phyloP scores from a whole-genome alignment of 2,888 invertebrate species.

The Ochropleura plecta region DNA sequence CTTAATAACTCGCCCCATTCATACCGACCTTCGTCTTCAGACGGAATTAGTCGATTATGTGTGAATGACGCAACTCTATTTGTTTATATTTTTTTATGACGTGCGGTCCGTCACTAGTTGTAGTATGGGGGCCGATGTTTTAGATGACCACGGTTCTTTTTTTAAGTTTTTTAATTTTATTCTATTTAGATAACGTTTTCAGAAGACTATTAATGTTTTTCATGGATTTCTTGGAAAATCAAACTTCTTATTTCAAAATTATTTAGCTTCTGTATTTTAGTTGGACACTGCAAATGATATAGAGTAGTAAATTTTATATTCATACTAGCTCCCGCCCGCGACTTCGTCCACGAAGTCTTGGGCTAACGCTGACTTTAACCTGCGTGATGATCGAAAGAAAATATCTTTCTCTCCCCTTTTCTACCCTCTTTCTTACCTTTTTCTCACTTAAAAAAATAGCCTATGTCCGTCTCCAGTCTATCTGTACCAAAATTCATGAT shows the following conservation, averaged over 20 bases:
- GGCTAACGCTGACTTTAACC: too few species aligned
- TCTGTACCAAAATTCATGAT: too few species aligned
- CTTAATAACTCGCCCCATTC: conserved; percentile 82
- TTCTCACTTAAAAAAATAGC: too few species aligned
- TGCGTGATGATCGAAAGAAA: too few species aligned
- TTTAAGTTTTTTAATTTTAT: too few species aligned
- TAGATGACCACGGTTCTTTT: background rate
- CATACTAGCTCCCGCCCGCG: too few species aligned
- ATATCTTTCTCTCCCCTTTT: too few species aligned
- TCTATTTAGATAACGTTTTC: background rate
- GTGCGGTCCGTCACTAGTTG: conserved; percentile 7
- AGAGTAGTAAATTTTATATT: too few species aligned
- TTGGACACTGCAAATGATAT: background rate
- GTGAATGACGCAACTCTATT: conserved; percentile 46
- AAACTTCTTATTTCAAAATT: background rate
- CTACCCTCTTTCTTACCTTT: too few species aligned
- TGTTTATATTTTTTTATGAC: conserved; percentile 38
- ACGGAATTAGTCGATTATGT: conserved; percentile 59
- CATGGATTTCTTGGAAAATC: background rate
- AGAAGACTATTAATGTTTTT: background rate
- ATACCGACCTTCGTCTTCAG: conserved; percentile 77
- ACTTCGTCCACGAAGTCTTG: too few species aligned
- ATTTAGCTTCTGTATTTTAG: background rate
- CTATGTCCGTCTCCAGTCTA: too few species aligned
- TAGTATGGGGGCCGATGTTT: background rate